Conservation (phyloP, 2,888 invertebrate genomes). For the Rapana venosa region DNA sequence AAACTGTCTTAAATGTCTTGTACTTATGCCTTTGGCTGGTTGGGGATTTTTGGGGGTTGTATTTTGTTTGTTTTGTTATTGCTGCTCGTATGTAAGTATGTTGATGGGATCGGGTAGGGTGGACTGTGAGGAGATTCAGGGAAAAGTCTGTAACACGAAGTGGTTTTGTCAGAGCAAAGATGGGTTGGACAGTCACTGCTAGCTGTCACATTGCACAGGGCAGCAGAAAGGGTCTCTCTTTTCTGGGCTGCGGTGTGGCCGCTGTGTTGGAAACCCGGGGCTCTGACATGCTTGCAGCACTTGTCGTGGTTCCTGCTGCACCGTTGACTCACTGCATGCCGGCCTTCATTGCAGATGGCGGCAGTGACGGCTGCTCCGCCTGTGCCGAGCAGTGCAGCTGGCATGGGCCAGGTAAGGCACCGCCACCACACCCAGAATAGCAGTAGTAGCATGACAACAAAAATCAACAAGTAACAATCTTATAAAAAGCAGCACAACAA, state of each 20-base stretch:
- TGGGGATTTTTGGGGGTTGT: too few species aligned
- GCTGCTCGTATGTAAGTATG: background rate
- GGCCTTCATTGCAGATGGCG: background rate
- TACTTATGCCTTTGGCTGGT: background rate
- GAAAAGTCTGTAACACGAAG: too few species aligned
- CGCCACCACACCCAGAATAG: background rate
- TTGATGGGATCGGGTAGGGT: background rate
- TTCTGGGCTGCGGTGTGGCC: too few species aligned
- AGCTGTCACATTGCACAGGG: slow-evolving; percentile 33
- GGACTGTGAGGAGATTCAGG: too few species aligned
- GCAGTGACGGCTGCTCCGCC: background rate
- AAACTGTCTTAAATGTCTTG: background rate
- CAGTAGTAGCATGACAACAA: background rate
- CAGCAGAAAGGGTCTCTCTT: background rate
- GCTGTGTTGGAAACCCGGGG: too few species aligned
- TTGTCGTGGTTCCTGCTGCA: too few species aligned
- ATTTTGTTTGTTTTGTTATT: background rate
- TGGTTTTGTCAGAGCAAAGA: too few species aligned
- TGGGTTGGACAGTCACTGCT: background rate
- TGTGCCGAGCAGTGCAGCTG: background rate
- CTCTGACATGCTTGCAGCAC: too few species aligned
- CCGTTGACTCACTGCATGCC: too few species aligned
- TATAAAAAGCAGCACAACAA: too few species aligned
- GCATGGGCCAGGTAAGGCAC: background rate
- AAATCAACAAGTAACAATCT: too few species aligned